Conservation (phyloP, 2,797 vertebrate genomes). For the Neomorphus geoffroyi region DNA sequence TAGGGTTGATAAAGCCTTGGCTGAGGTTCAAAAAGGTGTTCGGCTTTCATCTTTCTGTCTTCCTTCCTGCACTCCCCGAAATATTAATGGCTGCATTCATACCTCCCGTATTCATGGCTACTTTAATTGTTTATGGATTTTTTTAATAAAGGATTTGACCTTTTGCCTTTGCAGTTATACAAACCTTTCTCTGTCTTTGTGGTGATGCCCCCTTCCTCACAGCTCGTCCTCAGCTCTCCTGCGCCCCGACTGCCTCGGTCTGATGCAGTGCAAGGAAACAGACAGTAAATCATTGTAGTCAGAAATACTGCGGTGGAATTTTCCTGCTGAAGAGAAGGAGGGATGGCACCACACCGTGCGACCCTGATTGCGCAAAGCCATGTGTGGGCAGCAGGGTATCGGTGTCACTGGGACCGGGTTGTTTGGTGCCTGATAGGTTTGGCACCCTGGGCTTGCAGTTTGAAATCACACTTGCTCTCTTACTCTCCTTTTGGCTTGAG, state of each 20-base stretch:
- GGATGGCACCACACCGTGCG: accelerated
- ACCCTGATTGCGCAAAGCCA: accelerated
- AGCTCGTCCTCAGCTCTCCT: neutral
- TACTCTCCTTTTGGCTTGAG: neutral
- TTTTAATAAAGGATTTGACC: slow-evolving; percentile 38
- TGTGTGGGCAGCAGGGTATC: accelerated
- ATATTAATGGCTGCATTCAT: slow-evolving; percentile 28
- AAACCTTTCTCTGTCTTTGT: neutral
- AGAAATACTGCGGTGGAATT: neutral
- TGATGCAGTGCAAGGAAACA: accelerated
- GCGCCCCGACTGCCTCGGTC: accelerated
- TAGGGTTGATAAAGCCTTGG: slow-evolving; percentile 65
- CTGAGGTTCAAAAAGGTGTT: slow-evolving; percentile 65
- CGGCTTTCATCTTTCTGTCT: slow-evolving; percentile 67
- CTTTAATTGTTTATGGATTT: slow-evolving; percentile 1
- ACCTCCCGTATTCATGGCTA: neutral
- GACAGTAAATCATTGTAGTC: neutral
- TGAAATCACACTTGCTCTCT: neutral
- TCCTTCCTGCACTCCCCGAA: slow-evolving; percentile 45
- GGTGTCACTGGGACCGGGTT: neutral
- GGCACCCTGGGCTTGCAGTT: neutral
- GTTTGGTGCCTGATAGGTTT: neutral
- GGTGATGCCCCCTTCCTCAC: neutral
- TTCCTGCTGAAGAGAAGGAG: neutral
- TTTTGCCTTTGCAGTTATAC: slow-evolving; percentile 17